A percentile compares a stretch with the other conserved stretches of the same genome.
These are phyloP conservation scores for Pheosia tremula DNA, from an alignment of 2,888 invertebrate species.

Conservation along the genomic window DNA sequence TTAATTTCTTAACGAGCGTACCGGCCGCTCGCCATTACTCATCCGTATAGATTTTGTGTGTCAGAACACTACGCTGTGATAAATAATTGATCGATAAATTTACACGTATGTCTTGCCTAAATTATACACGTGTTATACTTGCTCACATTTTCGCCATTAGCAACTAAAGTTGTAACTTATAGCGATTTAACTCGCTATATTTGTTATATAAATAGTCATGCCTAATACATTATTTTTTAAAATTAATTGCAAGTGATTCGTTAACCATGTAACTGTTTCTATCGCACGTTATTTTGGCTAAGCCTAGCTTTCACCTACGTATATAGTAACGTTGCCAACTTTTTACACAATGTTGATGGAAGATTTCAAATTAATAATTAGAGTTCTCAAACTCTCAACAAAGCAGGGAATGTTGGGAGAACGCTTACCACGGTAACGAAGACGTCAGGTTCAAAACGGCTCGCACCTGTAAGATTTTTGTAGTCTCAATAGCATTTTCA, in stretches of 20 bases:
- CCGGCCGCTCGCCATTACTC: constrained; percentile 45
- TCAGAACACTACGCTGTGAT: constrained; percentile 19
- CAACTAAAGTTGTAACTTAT: background rate
- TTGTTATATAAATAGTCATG: no score
- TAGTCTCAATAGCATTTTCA: no score
- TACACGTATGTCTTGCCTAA: background rate
- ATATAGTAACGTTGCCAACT: constrained; percentile 6
- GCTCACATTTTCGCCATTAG: background rate
- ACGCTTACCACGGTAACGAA: no score
- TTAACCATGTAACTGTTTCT: background rate
- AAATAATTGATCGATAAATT: constrained; percentile 4
- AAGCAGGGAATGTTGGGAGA: no score
- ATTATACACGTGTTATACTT: background rate
- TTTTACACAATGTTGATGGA: background rate
- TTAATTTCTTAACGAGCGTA: constrained; percentile 50
- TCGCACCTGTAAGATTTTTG: no score
- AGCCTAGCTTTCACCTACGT: constrained; percentile 2
- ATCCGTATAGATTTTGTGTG: constrained; percentile 44
- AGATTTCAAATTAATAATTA: background rate
- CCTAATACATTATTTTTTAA: no score
- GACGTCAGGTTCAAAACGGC: no score
- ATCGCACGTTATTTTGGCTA: constrained; percentile 1
- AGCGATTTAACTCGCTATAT: no score
- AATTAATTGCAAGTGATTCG: no score
- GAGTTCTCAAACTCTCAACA: no score